Conservation (phyloP, 2,797 vertebrate species). For the Acipenser transmontanus region DNA sequence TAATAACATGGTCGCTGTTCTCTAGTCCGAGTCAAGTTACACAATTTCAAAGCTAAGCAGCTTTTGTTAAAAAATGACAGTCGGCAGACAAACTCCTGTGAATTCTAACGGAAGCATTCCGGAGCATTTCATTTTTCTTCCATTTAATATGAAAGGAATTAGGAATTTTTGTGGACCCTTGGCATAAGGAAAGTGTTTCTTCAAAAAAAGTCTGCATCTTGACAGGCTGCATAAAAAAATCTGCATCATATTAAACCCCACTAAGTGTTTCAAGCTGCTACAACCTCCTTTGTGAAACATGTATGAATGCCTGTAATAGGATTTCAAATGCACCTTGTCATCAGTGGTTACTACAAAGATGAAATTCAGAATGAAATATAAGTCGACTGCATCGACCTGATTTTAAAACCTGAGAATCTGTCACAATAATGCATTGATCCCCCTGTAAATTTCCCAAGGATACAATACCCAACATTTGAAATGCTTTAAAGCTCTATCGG, state of each 20-base stretch:
- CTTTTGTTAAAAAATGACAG: slow-evolving; percentile 16
- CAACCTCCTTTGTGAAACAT: slow-evolving; percentile 64
- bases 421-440: too few relatives aligned
- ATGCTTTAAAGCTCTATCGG: too few relatives aligned
- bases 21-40: too few relatives aligned
- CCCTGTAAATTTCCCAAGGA: too few relatives aligned
- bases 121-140: slow-evolving; percentile 38
- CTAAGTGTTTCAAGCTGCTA: slow-evolving; percentile 71
- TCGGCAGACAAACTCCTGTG: slow-evolving; percentile 18
- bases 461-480: too few relatives aligned
- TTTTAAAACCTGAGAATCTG: background rate
- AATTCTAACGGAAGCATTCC: slow-evolving; percentile 30
- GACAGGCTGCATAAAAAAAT: slow-evolving; percentile 39
- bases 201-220: slow-evolving; percentile 36
- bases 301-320: slow-evolving; percentile 68
- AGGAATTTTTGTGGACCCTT: slow-evolving; percentile 43
- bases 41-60: too few relatives aligned
- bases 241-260: slow-evolving; percentile 68
- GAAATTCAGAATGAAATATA: slow-evolving; percentile 6
- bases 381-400: background rate
- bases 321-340: slow-evolving; percentile 71
- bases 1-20: too few relatives aligned
- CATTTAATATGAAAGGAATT: slow-evolving; percentile 58
- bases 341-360: slow-evolving; percentile 35
- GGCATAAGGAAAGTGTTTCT: slow-evolving; percentile 34